These are phyloP conservation scores for Cryptocephalus moraei DNA, from an alignment of 2,888 invertebrate species.

Conservation along the genomic window DNA sequence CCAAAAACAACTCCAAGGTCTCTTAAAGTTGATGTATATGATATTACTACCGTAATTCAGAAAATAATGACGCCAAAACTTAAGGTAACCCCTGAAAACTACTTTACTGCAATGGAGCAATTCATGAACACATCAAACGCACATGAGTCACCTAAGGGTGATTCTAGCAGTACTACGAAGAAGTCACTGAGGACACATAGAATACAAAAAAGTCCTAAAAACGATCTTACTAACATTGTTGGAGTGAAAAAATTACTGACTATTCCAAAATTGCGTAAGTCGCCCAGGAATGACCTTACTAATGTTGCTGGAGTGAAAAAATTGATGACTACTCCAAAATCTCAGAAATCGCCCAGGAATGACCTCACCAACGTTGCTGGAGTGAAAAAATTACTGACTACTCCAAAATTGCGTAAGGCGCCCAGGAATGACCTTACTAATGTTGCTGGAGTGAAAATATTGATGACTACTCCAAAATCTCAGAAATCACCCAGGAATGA, in stretches of 20 bases:
- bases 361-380: constrained; percentile 18
- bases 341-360: constrained; percentile 17
- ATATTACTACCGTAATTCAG: too few species aligned
- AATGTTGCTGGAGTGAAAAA: constrained; percentile 10
- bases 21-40: too few species aligned
- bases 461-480: constrained; percentile 13
- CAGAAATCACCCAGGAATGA: constrained; percentile 11
- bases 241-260: constrained; percentile 11
- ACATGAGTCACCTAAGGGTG: too few species aligned
- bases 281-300: constrained; percentile 11
- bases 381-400: constrained; percentile 18
- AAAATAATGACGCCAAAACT: too few species aligned
- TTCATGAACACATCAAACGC: too few species aligned
- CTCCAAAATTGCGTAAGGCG: constrained; percentile 15
- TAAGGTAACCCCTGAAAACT: too few species aligned
- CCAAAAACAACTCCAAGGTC: too few species aligned
- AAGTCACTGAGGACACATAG: too few species aligned
- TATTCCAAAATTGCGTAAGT: constrained; percentile 12
- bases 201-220: too few species aligned
- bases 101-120: too few species aligned
- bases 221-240: constrained; percentile 12
- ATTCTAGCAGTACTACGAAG: too few species aligned
- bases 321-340: constrained; percentile 13
- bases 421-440: constrained; percentile 13
- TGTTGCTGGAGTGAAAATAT: constrained; percentile 12